Evolutionary conservation across 2,888 invertebrate genomes (phyloP).

Genomic region (Cylindroiulus punctatus): DNA sequence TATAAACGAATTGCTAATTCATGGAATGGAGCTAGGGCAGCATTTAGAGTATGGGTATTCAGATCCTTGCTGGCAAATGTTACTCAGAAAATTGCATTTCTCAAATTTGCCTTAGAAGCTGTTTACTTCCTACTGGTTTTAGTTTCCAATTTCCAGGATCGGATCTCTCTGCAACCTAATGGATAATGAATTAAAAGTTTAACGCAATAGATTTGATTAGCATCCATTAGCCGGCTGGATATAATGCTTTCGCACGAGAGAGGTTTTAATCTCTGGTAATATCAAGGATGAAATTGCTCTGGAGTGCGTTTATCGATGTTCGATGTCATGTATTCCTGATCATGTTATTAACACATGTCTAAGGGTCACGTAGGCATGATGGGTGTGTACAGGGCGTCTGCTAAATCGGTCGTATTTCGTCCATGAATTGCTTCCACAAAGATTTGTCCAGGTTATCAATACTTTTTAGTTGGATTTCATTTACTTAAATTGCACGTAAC

Average conservation of each 20-base stretch:
- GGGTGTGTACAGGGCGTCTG: background rate
- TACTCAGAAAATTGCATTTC: background rate
- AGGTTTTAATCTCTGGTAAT: background rate
- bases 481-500: too few relatives aligned
- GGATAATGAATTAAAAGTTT: conserved; percentile 13
- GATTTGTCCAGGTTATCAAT: too few relatives aligned
- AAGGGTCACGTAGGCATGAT: background rate
- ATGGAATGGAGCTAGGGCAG: background rate
- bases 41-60: too few relatives aligned
- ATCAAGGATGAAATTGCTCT: conserved; percentile 29
- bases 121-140: background rate
- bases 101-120: background rate
- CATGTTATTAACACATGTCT: background rate
- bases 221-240: background rate
- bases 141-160: background rate
- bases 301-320: background rate
- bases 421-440: too few relatives aligned
- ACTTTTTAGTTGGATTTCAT: too few relatives aligned
- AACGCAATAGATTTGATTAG: background rate
- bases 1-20: background rate
- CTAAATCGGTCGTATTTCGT: background rate
- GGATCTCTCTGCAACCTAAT: background rate
- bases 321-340: background rate
- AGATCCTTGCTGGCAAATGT: background rate
- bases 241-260: background rate